phyloP scores from a whole-genome alignment of 2,888 invertebrate species.

The Drosophila mulleri region DNA sequence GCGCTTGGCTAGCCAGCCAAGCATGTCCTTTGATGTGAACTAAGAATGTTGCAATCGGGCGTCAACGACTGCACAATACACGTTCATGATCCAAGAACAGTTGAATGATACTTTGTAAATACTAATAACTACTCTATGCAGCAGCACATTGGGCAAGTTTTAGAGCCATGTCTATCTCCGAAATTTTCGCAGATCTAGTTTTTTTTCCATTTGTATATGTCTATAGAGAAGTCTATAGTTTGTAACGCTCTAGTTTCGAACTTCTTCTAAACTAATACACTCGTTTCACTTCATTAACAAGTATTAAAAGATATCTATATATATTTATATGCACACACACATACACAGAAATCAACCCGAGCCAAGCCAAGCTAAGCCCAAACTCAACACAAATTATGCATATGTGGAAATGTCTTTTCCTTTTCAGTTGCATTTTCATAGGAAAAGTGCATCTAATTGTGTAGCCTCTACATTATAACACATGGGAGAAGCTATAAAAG shows the following conservation, averaged over 20 bases:
- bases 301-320: not conserved
- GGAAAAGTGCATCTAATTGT: slow-evolving; percentile 55
- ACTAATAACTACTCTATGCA: too few species aligned
- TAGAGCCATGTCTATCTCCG: not conserved
- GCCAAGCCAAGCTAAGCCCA: slow-evolving; percentile 7
- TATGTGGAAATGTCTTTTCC: slow-evolving; percentile 41
- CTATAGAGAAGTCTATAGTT: too few species aligned
- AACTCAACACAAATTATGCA: slow-evolving; percentile 55
- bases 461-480: not conserved
- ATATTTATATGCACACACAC: slow-evolving; percentile 1
- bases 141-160: not conserved
- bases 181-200: not conserved
- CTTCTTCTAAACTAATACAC: not conserved
- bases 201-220: not conserved
- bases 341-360: slow-evolving; percentile 1
- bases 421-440: slow-evolving; percentile 43
- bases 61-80: not conserved
- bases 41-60: not conserved
- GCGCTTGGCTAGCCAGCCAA: slow-evolving; percentile 51
- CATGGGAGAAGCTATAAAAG: slow-evolving; percentile 32
- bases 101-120: not conserved
- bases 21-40: slow-evolving; percentile 70
- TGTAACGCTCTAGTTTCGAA: not conserved
- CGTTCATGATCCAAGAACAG: not conserved
- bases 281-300: not conserved